These are phyloP conservation scores for Cheilinus undulatus DNA, from an alignment of 2,113 vertebrate genomes.

Conservation along the genomic window DNA sequence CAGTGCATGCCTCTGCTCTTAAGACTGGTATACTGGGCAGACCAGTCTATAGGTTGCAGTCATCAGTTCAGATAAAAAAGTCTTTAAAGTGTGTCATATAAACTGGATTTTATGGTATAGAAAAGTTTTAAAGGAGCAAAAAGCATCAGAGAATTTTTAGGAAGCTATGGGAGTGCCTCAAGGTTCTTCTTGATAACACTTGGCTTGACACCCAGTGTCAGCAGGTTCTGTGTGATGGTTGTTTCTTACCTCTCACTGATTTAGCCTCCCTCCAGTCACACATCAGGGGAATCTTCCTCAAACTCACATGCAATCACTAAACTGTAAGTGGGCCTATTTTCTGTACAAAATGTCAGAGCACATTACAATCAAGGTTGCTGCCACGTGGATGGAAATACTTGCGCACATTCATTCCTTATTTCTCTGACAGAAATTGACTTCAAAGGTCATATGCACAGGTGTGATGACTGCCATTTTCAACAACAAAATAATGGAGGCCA, in stretches of 20 bases:
- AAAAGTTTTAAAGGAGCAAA: no score
- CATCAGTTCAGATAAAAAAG: no score
- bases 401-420: background rate
- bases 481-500: slow-evolving; percentile 6
- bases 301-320: slow-evolving; percentile 25
- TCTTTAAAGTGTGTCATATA: no score
- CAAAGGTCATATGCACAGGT: slow-evolving; percentile 24
- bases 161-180: background rate
- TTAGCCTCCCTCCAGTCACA: background rate
- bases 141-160: background rate
- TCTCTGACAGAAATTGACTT: slow-evolving; percentile 5
- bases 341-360: slow-evolving; percentile 44
- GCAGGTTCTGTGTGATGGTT: slow-evolving; percentile 6
- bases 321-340: slow-evolving; percentile 12
- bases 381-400: slow-evolving; percentile 30
- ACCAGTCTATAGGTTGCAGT: no score
- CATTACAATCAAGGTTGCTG: slow-evolving; percentile 47
- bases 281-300: slow-evolving; percentile 1
- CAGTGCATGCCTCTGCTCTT: no score
- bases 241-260: slow-evolving; percentile 15
- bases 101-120: background rate
- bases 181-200: background rate
- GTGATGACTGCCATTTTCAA: slow-evolving; percentile 4
- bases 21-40: no score
- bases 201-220: background rate